Evolutionary conservation across 2,888 invertebrate genomes (phyloP), one percentile per base, ranked within the genome.

Genomic region (Keiferia lycopersicella): DNA sequence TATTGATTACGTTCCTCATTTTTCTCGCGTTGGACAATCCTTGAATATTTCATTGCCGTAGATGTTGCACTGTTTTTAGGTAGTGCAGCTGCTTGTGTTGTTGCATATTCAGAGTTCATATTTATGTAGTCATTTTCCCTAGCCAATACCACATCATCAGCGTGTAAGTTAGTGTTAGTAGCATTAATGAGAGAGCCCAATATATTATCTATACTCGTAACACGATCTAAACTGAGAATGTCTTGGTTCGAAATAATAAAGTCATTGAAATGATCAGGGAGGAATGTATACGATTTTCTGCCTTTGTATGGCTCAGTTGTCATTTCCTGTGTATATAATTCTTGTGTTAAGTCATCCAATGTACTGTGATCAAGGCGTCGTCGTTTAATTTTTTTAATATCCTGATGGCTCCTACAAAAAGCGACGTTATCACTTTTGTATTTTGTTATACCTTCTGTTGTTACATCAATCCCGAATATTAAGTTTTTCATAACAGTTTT

Each of bases 181-280:
- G 67, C 64, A 1, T 66, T 18, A 1, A 38, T 62, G 10, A 74
- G 50, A 18, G 60, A 63, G 2, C 72, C 72, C 0, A 77, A 48
- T 18, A 77, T 69, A 2, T 72, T 69, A 12, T 65, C 65, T 76
- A 78, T 79, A 8, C 63, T 10, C 0, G 74, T 60, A n/a, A 61
- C 22, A 56, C 50, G 70, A 8, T 81, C 77, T 2, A 72, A 58
- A 18, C 78, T 72, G 10, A 84, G 62, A 53, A 83, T 73, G 69
- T 84, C 83, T 26, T 74, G 72, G 67, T 84, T 74, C 83, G 83
- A 83, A 66, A 77, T 72, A 2, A 82, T 57, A 0, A 84, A 65
- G 63, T 84, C 84, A 39, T 76, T 76, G 18, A 83, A 82, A 64
- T 82, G 81, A 50, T 83, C 79, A 1, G 73, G 71, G 45, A 62